Conservation (phyloP, 2,113 vertebrate species). For the Alethe diademata region DNA sequence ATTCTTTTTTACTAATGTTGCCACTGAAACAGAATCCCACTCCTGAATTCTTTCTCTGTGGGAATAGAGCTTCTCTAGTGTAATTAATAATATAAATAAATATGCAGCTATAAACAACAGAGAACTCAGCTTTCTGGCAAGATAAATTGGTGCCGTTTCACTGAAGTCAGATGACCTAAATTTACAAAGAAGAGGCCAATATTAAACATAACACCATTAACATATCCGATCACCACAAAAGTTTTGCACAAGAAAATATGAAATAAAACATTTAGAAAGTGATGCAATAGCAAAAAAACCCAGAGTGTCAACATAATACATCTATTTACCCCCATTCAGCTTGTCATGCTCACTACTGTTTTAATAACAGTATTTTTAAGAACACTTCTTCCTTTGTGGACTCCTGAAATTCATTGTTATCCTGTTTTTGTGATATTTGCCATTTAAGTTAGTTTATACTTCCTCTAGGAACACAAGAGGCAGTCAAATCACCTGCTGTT, state of each 20-base stretch:
- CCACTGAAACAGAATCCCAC: not conserved
- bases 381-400: constrained; percentile 6
- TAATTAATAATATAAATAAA: constrained; percentile 23
- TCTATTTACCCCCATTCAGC: not conserved
- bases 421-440: constrained; percentile 48
- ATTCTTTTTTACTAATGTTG: not conserved
- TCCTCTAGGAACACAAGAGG: constrained; percentile 37
- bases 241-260: not conserved
- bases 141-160: not conserved
- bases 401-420: constrained; percentile 23
- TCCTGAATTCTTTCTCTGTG: not conserved
- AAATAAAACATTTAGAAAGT: not conserved
- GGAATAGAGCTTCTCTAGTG: not conserved
- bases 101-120: not conserved
- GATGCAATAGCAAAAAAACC: not conserved
- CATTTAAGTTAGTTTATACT: constrained; percentile 19
- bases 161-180: not conserved
- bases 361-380: constrained; percentile 27
- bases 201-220: not conserved
- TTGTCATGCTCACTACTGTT: not conserved
- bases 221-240: rapidly evolving
- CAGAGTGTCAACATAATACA: not conserved
- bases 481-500: constrained; percentile 44
- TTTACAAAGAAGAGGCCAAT: not conserved
- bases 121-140: not conserved